Percentiles rank a stretch among this genome's conserved stretches.
Evolutionary conservation across 2,888 invertebrate species (phyloP).

Genomic region (Germaria angustata): DNA sequence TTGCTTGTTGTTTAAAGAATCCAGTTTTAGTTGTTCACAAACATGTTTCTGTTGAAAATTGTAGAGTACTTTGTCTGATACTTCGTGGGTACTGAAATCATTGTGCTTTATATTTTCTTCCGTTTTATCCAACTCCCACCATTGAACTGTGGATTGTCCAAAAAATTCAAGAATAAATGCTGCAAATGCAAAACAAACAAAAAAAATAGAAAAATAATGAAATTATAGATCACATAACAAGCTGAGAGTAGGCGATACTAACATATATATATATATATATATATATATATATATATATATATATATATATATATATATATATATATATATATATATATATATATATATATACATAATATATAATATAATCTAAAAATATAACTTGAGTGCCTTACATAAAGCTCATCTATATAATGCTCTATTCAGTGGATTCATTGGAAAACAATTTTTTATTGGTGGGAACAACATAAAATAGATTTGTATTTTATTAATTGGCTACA

Average conservation of each 20-base stretch:
- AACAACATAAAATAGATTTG: no score
- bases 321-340: no score
- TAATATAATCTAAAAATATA: no score
- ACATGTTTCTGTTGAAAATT: slow-evolving; percentile 51
- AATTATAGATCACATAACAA: background rate
- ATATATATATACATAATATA: no score
- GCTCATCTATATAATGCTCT: no score
- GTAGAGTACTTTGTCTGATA: slow-evolving; percentile 42
- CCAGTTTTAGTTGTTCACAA: slow-evolving; percentile 48
- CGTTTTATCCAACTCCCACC: slow-evolving; percentile 58
- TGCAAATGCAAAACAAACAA: slow-evolving; percentile 1
- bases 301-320: no score
- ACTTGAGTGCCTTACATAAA: no score
- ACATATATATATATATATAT: background rate
- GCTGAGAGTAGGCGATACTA: background rate
- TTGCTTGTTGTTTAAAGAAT: background rate
- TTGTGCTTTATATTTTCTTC: slow-evolving; percentile 51
- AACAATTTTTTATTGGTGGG: no score
- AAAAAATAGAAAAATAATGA: background rate
- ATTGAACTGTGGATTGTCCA: slow-evolving; percentile 50
- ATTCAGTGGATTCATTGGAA: no score
- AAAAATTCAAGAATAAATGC: slow-evolving; percentile 58
- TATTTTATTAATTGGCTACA: no score
- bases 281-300: no score
- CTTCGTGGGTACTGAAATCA: slow-evolving; percentile 53